A percentile compares a stretch with the other conserved stretches of the same genome.
phyloP scores from a whole-genome alignment of 2,113 vertebrate genomes.

The Microcebus tavaratra region DNA sequence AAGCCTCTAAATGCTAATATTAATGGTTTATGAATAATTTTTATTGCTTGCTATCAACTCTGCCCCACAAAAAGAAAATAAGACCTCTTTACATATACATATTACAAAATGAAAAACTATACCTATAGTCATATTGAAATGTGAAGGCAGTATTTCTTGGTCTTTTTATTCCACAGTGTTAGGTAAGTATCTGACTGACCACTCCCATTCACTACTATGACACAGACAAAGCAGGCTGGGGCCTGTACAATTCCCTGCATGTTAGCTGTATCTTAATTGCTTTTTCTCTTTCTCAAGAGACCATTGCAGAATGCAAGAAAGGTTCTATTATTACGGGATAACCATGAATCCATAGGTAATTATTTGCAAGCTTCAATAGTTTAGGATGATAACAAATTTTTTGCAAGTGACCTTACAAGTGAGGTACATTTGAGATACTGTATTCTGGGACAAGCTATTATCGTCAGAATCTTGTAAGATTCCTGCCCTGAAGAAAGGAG shows the following conservation, averaged over 20 bases:
- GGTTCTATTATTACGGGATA: slow-evolving; percentile 46
- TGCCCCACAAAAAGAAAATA: neutral
- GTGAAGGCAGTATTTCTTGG: neutral
- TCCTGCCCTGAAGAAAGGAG: slow-evolving; percentile 13
- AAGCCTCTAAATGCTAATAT: neutral
- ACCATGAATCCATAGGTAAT: slow-evolving; percentile 56
- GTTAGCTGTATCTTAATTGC: slow-evolving; percentile 52
- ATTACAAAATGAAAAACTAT: slow-evolving; percentile 35
- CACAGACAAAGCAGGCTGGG: neutral
- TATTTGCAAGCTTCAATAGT: slow-evolving; percentile 44
- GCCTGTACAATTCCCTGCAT: slow-evolving; percentile 4
- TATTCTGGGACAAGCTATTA: neutral
- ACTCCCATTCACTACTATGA: neutral
- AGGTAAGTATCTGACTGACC: neutral
- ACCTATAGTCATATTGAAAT: neutral
- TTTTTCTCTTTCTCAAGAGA: slow-evolving; percentile 55
- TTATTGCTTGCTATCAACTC: neutral
- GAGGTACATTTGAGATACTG: neutral
- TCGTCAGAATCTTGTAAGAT: neutral
- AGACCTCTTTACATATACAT: neutral
- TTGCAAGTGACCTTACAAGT: slow-evolving; percentile 20
- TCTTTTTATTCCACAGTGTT: neutral
- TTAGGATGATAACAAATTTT: slow-evolving; percentile 32
- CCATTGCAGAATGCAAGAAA: slow-evolving; percentile 28
- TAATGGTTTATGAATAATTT: neutral